phyloP scores from a whole-genome alignment of 1,140 invertebrate species.

The Rhizoglyphus robini region DNA sequence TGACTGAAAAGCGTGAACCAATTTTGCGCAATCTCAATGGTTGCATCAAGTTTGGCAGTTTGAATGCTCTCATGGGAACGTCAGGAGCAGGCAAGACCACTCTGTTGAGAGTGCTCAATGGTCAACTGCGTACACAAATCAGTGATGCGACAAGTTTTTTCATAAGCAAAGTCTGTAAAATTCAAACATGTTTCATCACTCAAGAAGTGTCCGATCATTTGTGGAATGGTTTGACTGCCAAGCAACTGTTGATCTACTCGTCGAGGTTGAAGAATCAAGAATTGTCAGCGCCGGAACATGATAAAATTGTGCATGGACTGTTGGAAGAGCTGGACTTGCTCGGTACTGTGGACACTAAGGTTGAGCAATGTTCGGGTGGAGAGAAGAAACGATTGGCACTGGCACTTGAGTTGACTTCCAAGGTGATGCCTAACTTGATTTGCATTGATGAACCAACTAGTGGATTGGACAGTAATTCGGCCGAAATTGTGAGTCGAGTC shows the following conservation, averaged over 20 bases:
- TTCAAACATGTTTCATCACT: background rate
- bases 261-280: background rate
- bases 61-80: background rate
- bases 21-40: background rate
- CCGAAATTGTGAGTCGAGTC: too few relatives aligned
- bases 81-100: background rate
- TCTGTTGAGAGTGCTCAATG: background rate
- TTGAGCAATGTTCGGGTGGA: constrained; percentile 45
- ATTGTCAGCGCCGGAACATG: constrained; percentile 7
- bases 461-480: constrained; percentile 34
- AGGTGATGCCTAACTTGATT: constrained; percentile 39
- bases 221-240: background rate
- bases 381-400: constrained; percentile 84
- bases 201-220: background rate
- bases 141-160: background rate
- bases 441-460: constrained; percentile 33
- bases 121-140: background rate
- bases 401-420: constrained; percentile 59
- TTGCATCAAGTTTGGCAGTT: background rate
- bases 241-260: background rate
- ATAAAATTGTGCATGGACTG: background rate
- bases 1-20: background rate
- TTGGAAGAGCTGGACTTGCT: background rate
- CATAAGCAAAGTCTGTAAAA: background rate
- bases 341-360: background rate